These are phyloP conservation scores for Drosophila sordidula DNA, from an alignment of 2,888 invertebrate genomes.

Conservation along the genomic window DNA sequence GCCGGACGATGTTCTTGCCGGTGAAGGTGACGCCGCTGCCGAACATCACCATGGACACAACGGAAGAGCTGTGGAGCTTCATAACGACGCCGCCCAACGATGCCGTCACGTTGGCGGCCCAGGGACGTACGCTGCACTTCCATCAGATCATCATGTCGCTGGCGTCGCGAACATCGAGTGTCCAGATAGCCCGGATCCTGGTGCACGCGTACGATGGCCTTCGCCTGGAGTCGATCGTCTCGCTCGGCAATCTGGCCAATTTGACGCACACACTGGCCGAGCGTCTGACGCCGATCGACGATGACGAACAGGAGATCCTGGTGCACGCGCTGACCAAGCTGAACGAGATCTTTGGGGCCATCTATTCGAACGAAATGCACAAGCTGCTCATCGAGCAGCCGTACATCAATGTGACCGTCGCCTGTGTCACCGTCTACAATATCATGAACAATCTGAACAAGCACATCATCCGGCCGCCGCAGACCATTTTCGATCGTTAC, in stretches of 20 bases:
- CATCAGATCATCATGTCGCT: conserved; percentile 10
- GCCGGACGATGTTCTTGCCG: conserved; percentile 10
- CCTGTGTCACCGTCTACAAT: conserved; percentile 36
- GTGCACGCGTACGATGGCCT: not conserved
- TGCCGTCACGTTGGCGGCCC: not conserved
- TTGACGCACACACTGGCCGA: conserved; percentile 44
- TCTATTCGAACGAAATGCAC: not conserved
- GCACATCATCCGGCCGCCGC: conserved; percentile 26
- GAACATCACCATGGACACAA: not conserved
- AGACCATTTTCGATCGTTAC: conserved; percentile 33
- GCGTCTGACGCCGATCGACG: conserved; percentile 22
- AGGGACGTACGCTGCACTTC: not conserved
- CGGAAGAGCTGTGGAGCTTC: not conserved
- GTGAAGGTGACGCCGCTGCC: conserved; percentile 35
- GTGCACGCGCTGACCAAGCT: conserved; percentile 9
- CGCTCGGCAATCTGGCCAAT: conserved; percentile 42
- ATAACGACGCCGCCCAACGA: conserved; percentile 7
- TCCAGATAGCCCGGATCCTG: not conserved
- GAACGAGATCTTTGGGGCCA: conserved; percentile 30
- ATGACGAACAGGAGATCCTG: not conserved
- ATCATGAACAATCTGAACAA: conserved; percentile 21
- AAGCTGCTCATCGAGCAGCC: conserved; percentile 18
- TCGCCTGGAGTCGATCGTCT: not conserved
- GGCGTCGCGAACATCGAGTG: conserved; percentile 1
- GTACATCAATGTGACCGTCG: conserved; percentile 9